These are phyloP conservation scores for Trichomalopsis sarcophagae DNA, from an alignment of 1,140 invertebrate species.

Conservation along the genomic window DNA sequence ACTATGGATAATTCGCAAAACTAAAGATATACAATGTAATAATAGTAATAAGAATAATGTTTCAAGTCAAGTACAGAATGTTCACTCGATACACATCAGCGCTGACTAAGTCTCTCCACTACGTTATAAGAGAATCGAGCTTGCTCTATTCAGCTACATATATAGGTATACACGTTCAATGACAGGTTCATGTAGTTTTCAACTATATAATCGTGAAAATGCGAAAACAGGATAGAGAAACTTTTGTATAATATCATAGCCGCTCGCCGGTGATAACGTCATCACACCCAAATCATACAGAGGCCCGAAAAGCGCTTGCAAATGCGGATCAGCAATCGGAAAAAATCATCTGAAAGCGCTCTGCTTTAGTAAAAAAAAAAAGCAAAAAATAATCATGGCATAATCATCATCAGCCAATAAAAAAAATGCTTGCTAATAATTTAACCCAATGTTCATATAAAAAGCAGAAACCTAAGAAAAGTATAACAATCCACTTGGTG, in stretches of 20 bases:
- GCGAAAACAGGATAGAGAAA: conserved; percentile 7
- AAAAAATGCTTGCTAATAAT: neutral
- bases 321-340: neutral
- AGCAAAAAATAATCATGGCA: neutral
- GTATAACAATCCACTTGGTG: neutral
- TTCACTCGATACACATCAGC: conserved; percentile 18
- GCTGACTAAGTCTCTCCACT: conserved; percentile 48
- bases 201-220: neutral
- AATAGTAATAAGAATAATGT: neutral
- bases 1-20: conserved; percentile 29
- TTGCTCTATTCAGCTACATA: conserved; percentile 33
- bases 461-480: neutral
- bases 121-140: conserved; percentile 6
- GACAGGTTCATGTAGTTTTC: neutral
- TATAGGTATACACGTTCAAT: conserved; percentile 12
- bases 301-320: neutral
- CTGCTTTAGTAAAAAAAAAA: neutral
- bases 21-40: neutral
- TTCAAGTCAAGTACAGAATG: conserved; percentile 12
- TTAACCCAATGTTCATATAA: neutral
- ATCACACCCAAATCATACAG: conserved; percentile 21
- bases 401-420: neutral
- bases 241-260: neutral
- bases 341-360: neutral
- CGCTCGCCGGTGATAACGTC: neutral